A percentile compares a stretch with the other conserved stretches of the same genome.
phyloP scores from a whole-genome alignment of 1,140 invertebrate species.

The Papilio polytes region DNA sequence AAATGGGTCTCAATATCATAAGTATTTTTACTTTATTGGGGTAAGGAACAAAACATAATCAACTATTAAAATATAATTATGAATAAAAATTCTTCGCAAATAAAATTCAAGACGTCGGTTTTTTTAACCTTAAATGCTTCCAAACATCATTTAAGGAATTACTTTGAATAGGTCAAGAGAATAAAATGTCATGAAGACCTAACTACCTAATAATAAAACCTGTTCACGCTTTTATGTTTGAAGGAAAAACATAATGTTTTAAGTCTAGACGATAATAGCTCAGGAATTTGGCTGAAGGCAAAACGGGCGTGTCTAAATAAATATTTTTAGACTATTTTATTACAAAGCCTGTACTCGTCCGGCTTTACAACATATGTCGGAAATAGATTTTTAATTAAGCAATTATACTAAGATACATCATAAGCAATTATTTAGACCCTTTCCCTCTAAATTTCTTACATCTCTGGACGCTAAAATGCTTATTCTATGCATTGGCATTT shows the following conservation, averaged over 20 bases:
- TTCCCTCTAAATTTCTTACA: too few species aligned
- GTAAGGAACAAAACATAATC: too few species aligned
- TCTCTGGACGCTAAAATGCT: too few species aligned
- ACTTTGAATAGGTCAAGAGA: slow-evolving; percentile 1
- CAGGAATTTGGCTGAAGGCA: slow-evolving; percentile 1
- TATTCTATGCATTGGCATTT: too few species aligned
- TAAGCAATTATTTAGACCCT: neutral
- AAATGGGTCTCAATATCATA: too few species aligned
- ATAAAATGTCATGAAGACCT: neutral
- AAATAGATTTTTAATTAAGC: neutral
- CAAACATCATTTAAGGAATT: neutral
- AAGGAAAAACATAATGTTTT: neutral
- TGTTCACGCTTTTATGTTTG: slow-evolving; percentile 3
- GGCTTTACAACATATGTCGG: neutral
- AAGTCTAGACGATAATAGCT: neutral
- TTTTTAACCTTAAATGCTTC: neutral
- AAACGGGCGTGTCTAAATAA: neutral
- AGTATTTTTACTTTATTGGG: too few species aligned
- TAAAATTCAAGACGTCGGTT: neutral
- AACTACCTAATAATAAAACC: slow-evolving; percentile 9
- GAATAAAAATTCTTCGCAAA: too few species aligned
- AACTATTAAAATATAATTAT: too few species aligned
- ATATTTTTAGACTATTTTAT: neutral
- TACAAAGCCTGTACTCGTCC: neutral
- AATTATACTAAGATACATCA: neutral